phyloP scores from a whole-genome alignment of 2,113 vertebrate species.

The Genyomyrus donnyi region DNA sequence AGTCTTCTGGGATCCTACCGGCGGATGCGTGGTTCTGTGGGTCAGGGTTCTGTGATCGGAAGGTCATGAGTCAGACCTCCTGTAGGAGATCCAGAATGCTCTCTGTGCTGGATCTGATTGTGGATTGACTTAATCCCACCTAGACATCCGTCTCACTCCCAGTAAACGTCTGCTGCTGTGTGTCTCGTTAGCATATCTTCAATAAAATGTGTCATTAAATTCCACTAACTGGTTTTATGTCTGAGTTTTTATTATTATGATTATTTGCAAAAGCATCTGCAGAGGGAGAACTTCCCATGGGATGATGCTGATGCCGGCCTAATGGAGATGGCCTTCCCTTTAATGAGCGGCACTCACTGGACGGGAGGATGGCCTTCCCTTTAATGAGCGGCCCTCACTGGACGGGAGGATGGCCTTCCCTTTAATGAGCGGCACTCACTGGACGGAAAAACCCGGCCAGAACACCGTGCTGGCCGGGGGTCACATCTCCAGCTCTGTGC shows the following conservation, averaged over 20 bases:
- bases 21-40: not conserved
- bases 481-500: conserved; percentile 47
- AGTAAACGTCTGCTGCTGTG: not conserved
- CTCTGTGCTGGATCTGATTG: not conserved
- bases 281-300: conserved; percentile 40
- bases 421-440: too few relatives aligned
- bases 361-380: too few relatives aligned
- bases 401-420: too few relatives aligned
- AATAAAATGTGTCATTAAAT: conserved; percentile 51
- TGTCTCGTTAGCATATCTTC: conserved; percentile 40
- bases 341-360: too few relatives aligned
- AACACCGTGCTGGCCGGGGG: conserved; percentile 46
- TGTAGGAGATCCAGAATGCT: not conserved
- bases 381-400: too few relatives aligned
- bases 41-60: not conserved
- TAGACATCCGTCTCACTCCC: not conserved
- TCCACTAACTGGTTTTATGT: conserved; percentile 21
- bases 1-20: not conserved
- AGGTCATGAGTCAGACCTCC: not conserved
- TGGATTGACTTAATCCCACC: not conserved
- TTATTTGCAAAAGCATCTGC: conserved; percentile 37
- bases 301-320: conserved; percentile 48
- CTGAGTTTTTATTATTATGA: conserved; percentile 38
- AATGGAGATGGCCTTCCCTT: conserved; percentile 58
- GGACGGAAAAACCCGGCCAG: conserved; percentile 32